These are phyloP conservation scores for Macrostomum cliftonense DNA, from an alignment of 2,888 invertebrate species.

Conservation along the genomic window DNA sequence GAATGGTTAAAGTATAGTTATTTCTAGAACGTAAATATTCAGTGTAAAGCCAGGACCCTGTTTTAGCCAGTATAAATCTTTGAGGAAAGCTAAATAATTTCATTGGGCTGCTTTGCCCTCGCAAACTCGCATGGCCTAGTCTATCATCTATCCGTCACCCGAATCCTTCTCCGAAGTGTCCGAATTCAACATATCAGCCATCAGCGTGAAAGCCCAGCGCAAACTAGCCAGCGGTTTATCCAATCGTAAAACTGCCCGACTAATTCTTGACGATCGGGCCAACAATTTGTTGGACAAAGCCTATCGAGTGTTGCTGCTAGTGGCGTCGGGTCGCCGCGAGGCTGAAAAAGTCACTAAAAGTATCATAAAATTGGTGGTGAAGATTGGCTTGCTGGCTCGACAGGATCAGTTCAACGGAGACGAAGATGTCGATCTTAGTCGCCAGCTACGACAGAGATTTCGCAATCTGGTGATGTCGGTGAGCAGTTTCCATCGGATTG, in stretches of 20 bases:
- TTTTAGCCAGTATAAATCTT: too few species aligned
- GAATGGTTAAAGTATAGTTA: too few species aligned
- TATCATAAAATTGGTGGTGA: conserved; percentile 84
- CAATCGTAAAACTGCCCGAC: conserved; percentile 62
- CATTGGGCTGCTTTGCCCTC: too few species aligned
- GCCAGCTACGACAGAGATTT: conserved; percentile 43
- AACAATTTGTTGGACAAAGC: conserved; percentile 74
- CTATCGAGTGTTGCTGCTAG: conserved; percentile 54
- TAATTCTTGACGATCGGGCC: conserved; percentile 74
- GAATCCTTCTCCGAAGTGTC: too few species aligned
- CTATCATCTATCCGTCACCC: too few species aligned
- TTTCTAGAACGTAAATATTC: too few species aligned
- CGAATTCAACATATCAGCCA: conserved; percentile 63
- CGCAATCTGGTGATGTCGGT: conserved; percentile 69
- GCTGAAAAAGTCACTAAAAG: conserved; percentile 86
- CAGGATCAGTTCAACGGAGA: conserved; percentile 62
- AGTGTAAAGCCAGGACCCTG: too few species aligned
- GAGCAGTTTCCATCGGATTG: conserved; percentile 46
- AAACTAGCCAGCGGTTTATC: conserved; percentile 82
- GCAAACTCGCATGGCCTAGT: too few species aligned
- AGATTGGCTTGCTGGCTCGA: conserved; percentile 50
- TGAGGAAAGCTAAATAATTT: too few species aligned
- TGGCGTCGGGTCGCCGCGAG: conserved; percentile 59
- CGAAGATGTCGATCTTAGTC: conserved; percentile 48
- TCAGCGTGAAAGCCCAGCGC: conserved; percentile 81